Percentiles rank a stretch among this genome's conserved stretches.
These are phyloP conservation scores for Pampusana beccarii DNA, from an alignment of 2,113 vertebrate genomes.

Conservation along the genomic window DNA sequence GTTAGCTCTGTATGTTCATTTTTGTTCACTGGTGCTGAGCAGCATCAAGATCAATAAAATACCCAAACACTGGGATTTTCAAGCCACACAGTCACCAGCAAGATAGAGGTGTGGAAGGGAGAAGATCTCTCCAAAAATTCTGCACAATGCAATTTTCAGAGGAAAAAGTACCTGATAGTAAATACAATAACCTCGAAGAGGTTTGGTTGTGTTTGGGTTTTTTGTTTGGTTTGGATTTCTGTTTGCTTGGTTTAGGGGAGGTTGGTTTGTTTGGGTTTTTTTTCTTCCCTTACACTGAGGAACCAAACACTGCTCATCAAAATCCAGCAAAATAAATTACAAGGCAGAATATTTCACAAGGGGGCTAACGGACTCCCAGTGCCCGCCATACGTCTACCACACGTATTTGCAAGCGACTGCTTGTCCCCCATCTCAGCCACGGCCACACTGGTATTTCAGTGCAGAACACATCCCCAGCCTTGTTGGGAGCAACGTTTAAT, in stretches of 20 bases:
- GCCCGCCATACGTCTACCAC: neutral
- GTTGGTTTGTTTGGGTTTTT: too few relatives aligned
- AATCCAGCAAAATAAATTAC: neutral
- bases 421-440: accelerated
- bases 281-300: neutral
- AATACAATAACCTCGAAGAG: neutral
- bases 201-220: too few relatives aligned
- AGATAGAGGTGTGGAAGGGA: neutral
- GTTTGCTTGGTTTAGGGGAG: too few relatives aligned
- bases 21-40: neutral
- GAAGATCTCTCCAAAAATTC: neutral
- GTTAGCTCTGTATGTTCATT: neutral
- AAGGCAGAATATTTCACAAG: neutral
- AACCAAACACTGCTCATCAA: neutral
- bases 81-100: neutral
- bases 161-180: neutral
- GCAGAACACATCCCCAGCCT: neutral
- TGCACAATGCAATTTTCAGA: neutral
- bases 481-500: neutral
- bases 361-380: neutral
- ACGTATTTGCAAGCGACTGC: neutral
- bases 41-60: neutral
- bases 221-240: too few relatives aligned
- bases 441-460: neutral
- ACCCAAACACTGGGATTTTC: neutral